A percentile compares a stretch with the other conserved stretches of the same genome.
These are phyloP conservation scores for Diglossa brunneiventris DNA, from an alignment of 2,113 vertebrate species.

Conservation along the genomic window DNA sequence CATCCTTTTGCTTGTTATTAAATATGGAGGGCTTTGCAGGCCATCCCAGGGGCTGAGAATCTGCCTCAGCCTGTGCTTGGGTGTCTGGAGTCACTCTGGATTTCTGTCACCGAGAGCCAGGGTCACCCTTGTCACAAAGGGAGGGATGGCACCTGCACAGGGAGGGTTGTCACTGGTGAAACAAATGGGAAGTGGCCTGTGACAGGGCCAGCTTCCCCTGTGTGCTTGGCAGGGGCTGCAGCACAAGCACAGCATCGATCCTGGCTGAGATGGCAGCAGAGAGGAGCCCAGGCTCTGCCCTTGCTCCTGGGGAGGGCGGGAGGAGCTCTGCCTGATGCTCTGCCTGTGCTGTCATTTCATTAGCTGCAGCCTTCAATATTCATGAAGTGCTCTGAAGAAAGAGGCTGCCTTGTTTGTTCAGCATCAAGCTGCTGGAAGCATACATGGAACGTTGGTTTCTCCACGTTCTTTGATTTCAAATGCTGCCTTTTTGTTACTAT, in stretches of 20 bases:
- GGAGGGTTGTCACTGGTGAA: neutral
- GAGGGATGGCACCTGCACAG: neutral
- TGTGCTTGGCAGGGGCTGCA: neutral
- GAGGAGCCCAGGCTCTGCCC: neutral
- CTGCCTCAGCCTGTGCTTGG: neutral
- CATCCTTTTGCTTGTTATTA: neutral
- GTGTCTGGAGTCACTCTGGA: neutral
- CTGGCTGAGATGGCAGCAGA: neutral
- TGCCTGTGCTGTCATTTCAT: constrained; percentile 18
- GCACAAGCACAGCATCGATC: neutral
- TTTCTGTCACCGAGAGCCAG: neutral
- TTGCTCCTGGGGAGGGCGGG: neutral
- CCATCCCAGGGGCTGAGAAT: neutral
- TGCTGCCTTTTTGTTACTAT: neutral
- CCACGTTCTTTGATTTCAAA: constrained; percentile 24
- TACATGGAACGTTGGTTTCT: neutral
- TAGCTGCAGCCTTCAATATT: constrained; percentile 56
- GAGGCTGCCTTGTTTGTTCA: constrained; percentile 35
- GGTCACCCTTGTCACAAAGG: neutral
- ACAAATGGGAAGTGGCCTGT: accelerated
- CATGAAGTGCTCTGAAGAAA: constrained; percentile 39
- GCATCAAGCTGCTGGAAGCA: neutral
- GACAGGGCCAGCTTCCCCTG: neutral
- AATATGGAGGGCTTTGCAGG: neutral
- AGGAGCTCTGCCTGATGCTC: neutral